These are phyloP conservation scores for Dicyrtoma fusca DNA, from an alignment of 2,888 invertebrate species.

Conservation along the genomic window DNA sequence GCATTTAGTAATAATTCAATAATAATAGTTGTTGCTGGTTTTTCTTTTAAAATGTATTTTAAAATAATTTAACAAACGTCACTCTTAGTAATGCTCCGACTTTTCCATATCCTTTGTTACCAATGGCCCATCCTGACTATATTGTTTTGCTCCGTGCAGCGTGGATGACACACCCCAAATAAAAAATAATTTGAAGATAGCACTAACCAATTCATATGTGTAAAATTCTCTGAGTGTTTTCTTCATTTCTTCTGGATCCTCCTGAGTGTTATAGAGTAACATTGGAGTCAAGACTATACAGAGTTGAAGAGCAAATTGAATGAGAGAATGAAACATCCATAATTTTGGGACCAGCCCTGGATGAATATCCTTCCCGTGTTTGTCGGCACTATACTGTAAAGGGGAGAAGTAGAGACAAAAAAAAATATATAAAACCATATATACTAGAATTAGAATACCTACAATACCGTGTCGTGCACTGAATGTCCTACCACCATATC, in stretches of 20 bases:
- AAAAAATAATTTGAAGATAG: conserved; percentile 38
- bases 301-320: conserved; percentile 19
- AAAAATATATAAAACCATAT: conserved; percentile 14
- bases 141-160: background rate
- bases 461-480: background rate
- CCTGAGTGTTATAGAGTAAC: conserved; percentile 1
- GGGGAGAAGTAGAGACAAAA: background rate
- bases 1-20: no score
- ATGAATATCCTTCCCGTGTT: conserved; percentile 30
- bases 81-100: conserved; percentile 10
- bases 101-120: conserved; percentile 7
- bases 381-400: conserved; percentile 19
- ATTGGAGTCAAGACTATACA: conserved; percentile 25
- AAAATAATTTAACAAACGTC: background rate
- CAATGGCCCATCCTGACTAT: conserved; percentile 11
- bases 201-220: conserved; percentile 34
- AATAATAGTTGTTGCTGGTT: no score
- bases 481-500: no score
- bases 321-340: conserved; percentile 27
- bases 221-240: conserved; percentile 31
- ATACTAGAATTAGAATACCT: no score
- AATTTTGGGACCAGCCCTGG: conserved; percentile 30
- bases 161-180: conserved; percentile 36
- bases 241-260: conserved; percentile 6
- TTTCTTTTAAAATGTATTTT: background rate